Evolutionary conservation across 2,113 vertebrate genomes (phyloP), one percentile per base, ranked within the genome.

Genomic region (Triplophysa dalaica): DNA sequence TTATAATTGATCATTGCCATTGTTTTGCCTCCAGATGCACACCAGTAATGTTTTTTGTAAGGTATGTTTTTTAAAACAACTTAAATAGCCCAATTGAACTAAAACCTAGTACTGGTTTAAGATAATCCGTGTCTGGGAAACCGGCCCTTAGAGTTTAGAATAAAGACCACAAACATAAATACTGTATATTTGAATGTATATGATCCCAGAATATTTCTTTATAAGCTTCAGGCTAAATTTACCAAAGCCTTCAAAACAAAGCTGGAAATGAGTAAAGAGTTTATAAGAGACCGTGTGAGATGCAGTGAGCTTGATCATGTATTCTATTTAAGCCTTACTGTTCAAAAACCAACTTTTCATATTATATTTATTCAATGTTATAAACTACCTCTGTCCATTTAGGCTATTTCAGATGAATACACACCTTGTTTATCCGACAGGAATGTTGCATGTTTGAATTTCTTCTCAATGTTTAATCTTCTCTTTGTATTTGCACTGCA

Each of bases 371-470:
- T 75, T 48, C 38, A 75, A n/a, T 29, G 9, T 38, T 41, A 62
- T 75, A 3, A 75, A 75, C 73, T 75, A 63, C 73, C 72, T 62
- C 21, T 26, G 58, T 63, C 43, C 7, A 63, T 75, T 65, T 29
- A 29, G 29, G 29, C 29, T 17, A 13, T 60, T 43, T 60, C 54
- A 60, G 54, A 60, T 73, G 2, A 43, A n/a, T 21, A 58, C 8
- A 21, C 4, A 21, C 8, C 29, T 10, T 22, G 54, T 43, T 62
- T 22, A 48, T 63, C 73, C 19, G 41, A 75, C 19, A 22, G 24
- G 73, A 75, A 62, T 75, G 73, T 26, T 75, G 56, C 73, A 75
- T 75, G 73, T 1, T 8, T 63, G 38, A 29, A 62, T 75, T 63
- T 45, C 24, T 16, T 17, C 56, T 45, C 24, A 14, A 75, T 60